Evolutionary conservation across 2,113 vertebrate species (phyloP).

Genomic region (Stigmatopora nigra): DNA sequence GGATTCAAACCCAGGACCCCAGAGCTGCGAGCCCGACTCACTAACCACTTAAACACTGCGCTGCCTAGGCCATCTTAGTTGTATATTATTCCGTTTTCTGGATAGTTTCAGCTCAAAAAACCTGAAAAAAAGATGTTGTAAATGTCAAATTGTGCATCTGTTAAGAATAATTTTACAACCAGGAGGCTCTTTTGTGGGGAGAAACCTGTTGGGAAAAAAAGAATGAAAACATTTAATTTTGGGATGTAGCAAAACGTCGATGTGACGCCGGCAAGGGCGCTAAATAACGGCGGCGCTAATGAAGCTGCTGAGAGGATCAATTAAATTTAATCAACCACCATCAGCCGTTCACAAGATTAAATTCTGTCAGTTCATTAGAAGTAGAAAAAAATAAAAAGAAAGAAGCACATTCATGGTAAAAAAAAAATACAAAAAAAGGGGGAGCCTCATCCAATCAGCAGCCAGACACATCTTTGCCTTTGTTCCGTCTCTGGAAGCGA

Average conservation of each 20-base stretch:
- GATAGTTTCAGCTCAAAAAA: no score
- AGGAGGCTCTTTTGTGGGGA: neutral
- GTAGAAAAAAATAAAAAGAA: neutral
- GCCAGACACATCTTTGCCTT: conserved; percentile 78
- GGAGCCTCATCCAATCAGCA: conserved; percentile 68
- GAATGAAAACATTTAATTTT: neutral
- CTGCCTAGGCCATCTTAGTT: no score
- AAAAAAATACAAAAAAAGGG: no score
- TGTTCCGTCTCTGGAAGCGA: conserved; percentile 79
- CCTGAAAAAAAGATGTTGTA: no score
- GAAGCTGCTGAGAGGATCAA: conserved; percentile 4
- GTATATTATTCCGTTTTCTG: no score
- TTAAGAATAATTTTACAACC: no score
- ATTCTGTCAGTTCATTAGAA: neutral
- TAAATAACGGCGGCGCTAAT: neutral
- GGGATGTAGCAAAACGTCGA: neutral
- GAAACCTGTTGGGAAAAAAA: neutral
- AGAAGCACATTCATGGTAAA: neutral
- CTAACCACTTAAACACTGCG: no score
- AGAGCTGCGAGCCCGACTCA: no score
- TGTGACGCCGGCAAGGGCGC: neutral
- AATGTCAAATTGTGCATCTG: no score
- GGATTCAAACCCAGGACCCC: no score
- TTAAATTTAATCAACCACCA: conserved; percentile 4
- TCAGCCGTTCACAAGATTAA: neutral